Evolutionary conservation across 2,888 invertebrate species (phyloP).

Genomic region (Cryptocheilus praepositus): DNA sequence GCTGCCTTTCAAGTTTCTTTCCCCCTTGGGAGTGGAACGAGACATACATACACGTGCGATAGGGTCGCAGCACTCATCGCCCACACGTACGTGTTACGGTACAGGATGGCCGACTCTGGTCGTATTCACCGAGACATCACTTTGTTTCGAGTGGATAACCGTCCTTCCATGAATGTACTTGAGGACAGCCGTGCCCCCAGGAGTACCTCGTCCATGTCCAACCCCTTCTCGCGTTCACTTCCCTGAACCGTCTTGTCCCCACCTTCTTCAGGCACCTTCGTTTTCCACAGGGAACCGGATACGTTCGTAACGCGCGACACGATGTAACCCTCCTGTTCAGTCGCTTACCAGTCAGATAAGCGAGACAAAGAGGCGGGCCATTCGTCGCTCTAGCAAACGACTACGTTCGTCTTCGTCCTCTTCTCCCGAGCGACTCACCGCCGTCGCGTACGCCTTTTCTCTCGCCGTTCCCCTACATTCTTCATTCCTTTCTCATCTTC

Average conservation of each 20-base stretch:
- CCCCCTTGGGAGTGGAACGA: background rate
- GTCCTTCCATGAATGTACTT: constrained; percentile 9
- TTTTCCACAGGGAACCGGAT: background rate
- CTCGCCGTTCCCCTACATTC: too few species aligned
- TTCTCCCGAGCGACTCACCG: too few species aligned
- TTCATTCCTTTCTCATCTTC: too few species aligned
- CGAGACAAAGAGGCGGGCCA: constrained; percentile 47
- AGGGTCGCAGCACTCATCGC: background rate
- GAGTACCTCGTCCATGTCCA: constrained; percentile 1
- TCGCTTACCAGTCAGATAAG: constrained; percentile 35
- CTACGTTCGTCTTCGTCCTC: constrained; percentile 31
- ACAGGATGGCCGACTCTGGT: too few species aligned
- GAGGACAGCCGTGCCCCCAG: constrained; percentile 8
- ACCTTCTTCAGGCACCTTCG: constrained; percentile 1
- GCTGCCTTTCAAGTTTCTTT: constrained; percentile 1
- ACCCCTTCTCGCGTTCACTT: background rate
- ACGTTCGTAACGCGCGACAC: too few species aligned
- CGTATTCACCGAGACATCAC: constrained; percentile 6
- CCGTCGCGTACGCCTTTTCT: too few species aligned
- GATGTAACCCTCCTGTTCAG: constrained; percentile 4
- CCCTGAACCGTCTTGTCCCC: background rate
- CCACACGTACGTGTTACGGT: too few species aligned
- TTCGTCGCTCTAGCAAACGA: constrained; percentile 38
- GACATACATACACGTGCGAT: constrained; percentile 2
- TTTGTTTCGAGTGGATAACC: constrained; percentile 14